These are phyloP conservation scores for Bombus superbus DNA, from an alignment of 1,140 invertebrate species.

Conservation along the genomic window DNA sequence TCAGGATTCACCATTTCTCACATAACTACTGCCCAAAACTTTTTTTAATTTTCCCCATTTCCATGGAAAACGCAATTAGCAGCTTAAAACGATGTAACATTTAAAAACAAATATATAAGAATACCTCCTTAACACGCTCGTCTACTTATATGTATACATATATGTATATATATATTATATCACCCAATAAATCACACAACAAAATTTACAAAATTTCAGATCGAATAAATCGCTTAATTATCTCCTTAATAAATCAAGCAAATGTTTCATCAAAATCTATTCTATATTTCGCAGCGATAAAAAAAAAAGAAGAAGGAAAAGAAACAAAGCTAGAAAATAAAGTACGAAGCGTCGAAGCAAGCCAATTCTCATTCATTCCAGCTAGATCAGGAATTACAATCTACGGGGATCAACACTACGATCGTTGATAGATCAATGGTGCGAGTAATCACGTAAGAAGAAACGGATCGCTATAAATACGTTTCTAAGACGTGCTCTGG, in stretches of 20 bases:
- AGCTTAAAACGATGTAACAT: too few relatives aligned
- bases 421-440: conserved; percentile 3
- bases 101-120: background rate
- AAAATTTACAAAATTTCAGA: too few relatives aligned
- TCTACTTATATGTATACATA: too few relatives aligned
- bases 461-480: background rate
- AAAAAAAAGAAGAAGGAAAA: background rate
- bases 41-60: background rate
- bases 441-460: background rate
- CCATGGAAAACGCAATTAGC: too few relatives aligned
- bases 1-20: too few relatives aligned
- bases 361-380: background rate
- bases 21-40: background rate
- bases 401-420: background rate
- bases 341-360: background rate
- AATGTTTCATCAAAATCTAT: background rate
- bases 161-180: too few relatives aligned
- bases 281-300: background rate
- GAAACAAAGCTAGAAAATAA: background rate
- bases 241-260: too few relatives aligned
- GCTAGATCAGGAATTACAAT: background rate
- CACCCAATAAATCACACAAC: too few relatives aligned
- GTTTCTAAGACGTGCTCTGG: conserved; percentile 30
- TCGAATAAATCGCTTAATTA: too few relatives aligned
- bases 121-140: too few relatives aligned